Base-by-base conservation (phyloP, 2,113 vertebrate genomes). In the Syngnathus floridae region DNA sequence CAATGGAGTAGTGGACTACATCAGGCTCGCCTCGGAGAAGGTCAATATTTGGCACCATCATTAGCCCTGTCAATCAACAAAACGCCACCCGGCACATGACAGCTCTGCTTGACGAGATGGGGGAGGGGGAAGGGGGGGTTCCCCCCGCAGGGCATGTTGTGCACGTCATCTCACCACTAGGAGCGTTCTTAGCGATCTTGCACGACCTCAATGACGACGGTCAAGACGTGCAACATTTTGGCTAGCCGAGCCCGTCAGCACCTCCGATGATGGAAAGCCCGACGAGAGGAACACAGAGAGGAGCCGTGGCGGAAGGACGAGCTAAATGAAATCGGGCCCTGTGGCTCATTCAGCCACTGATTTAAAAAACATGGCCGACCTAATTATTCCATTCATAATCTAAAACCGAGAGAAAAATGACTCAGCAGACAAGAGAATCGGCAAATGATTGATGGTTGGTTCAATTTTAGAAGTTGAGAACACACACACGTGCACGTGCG, bases 371-470 rank as follows among this genome's bases (percentile, higher is more conserved):
- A 85, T 80, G 75, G 78, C 81, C 83, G 78, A 80, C 75, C 71
- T 86, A 89, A 88, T 88, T 85, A 90, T 87, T 87, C 80, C 80
- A 86, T 87, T 83, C 85, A 88, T 82, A 86, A 79, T 81, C 76
- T 70, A 89, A 74, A 76, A 75, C n/a, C 66, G 64, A 71, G 83
- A 79, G 70, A 66, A 79, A 73, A 78, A 78, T 70, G 10, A 61
- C 7, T 26, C n/a, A 46, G 46, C 46, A 19, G 48, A 64, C 31
- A 38, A 52, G 48, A 49, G 45, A 19, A 52, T 64, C 31, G 52
- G 48, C 12, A 21, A 49, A 64, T 38, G 22, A 65, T 49, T 49
- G 52, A 68, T n/a, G 11, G 16, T 19, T 54, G n/a, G 61, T 59
- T 73, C 21, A 35, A 35, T 12, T 70, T 63, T 26, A 49, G 38